phyloP scores from a whole-genome alignment of 2,113 vertebrate genomes.

The Corythaixoides concolor region DNA sequence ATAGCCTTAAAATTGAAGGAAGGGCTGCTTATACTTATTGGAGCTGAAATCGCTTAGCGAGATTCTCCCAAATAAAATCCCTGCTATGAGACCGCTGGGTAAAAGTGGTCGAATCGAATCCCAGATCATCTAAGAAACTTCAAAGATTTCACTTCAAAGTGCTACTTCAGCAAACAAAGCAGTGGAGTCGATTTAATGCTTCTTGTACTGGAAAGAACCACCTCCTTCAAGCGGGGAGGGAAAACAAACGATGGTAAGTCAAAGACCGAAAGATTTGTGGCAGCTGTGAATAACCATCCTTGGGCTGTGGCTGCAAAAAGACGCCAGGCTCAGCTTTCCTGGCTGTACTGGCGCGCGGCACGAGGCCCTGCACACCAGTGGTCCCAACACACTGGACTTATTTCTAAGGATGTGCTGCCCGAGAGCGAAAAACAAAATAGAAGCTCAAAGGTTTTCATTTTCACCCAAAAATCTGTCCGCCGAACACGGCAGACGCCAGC shows the following conservation, averaged over 20 bases:
- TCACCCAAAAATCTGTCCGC: background rate
- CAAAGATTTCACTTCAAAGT: conserved; percentile 30
- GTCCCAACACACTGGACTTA: accelerated
- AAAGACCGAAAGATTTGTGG: background rate
- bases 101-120: background rate
- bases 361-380: accelerated
- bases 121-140: background rate
- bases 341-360: background rate
- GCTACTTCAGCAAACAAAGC: background rate
- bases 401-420: background rate
- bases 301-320: background rate
- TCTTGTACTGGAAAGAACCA: background rate
- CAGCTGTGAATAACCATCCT: background rate
- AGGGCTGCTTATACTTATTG: background rate
- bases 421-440: background rate
- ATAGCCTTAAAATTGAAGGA: background rate
- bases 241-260: background rate
- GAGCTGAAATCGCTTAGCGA: background rate
- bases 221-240: background rate
- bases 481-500: accelerated
- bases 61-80: background rate
- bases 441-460: background rate
- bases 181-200: background rate
- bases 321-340: accelerated
- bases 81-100: background rate